Conservation (phyloP, 2,797 vertebrate species). For the Xiphorhynchus erythropygius region DNA sequence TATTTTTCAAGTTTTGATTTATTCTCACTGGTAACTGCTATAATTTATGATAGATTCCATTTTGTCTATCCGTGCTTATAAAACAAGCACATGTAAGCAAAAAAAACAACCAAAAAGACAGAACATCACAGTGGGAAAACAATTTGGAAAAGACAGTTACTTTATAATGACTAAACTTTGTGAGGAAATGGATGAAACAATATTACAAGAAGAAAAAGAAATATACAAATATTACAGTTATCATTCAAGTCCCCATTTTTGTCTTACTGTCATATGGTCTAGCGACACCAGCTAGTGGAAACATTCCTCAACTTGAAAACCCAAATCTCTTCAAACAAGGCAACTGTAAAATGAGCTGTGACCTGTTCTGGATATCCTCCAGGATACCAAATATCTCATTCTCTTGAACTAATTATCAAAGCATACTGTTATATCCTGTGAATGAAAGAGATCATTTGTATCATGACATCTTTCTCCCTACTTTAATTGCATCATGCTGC, state of each 20-base stretch:
- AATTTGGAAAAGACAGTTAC: background rate
- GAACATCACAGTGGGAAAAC: background rate
- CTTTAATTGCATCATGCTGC: background rate
- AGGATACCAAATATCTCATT: background rate
- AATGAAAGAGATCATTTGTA: background rate
- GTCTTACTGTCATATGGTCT: background rate
- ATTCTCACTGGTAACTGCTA: conserved; percentile 36
- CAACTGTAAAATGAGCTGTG: background rate
- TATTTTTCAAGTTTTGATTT: conserved; percentile 56
- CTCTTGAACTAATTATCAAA: background rate
- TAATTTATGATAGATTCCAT: conserved; percentile 55
- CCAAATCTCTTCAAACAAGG: background rate
- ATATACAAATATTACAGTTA: background rate
- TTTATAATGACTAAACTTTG: conserved; percentile 3
- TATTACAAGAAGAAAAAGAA: background rate
- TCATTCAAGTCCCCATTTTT: background rate
- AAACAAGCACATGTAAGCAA: conserved; percentile 43
- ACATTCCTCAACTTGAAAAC: background rate
- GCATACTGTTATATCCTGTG: background rate
- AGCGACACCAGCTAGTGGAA: background rate
- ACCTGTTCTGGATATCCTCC: background rate
- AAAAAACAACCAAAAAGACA: conserved; percentile 16
- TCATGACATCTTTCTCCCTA: background rate
- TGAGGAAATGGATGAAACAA: background rate
- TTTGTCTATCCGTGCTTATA: conserved; percentile 4